Evolutionary conservation across 2,113 vertebrate genomes (phyloP), one percentile per base, ranked within the genome.

Genomic region (Atractosteus spatula): DNA sequence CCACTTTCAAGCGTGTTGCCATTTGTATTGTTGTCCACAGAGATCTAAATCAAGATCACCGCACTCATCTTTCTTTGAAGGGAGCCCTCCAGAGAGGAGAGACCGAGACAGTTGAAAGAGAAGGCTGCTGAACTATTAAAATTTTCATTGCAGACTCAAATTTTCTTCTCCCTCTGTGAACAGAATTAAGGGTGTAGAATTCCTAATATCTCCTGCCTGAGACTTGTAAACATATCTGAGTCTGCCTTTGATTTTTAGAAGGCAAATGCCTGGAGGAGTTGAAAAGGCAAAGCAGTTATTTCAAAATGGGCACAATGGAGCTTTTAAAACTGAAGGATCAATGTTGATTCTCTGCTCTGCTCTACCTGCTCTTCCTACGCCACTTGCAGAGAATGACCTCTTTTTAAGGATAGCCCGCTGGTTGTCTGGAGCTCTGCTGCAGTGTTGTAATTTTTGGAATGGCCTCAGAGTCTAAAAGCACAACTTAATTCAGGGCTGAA

Each of bases 131-230:
- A 7, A 54, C 55, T 63, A 41, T 70, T 62, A 45, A 12, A 62
- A 68, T 72, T 69, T 66, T 62, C 54, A 69, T 66, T 66, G 13
- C 42, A 8, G 17, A 44, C 55, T 66, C 55, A 76, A 43, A 66
- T 69, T 51, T 43, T 3, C 41, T 62, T 74, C 55, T 68, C 62
- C 8, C 51, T 43, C 62, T 55, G 66, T 14, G 44, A 12, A 43
- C 47, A 5, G 10, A 51, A 51, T 51, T 51, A 51, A 10, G 47
- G 47, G 47, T 51, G 47, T 51, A 7, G 47, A 51, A 51, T 51
- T 51, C 47, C 47, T 51, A 51, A 51, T 2, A 10, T 10, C 5
- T 5, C 10, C 47, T 51, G 47, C 47, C 47, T 51, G 47, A 51
- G 47, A 51, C 47, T 51, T 51, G 47, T 51, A 51, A 51, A 51